Conservation (phyloP, 2,888 invertebrate genomes). For the Eilema caniola region DNA sequence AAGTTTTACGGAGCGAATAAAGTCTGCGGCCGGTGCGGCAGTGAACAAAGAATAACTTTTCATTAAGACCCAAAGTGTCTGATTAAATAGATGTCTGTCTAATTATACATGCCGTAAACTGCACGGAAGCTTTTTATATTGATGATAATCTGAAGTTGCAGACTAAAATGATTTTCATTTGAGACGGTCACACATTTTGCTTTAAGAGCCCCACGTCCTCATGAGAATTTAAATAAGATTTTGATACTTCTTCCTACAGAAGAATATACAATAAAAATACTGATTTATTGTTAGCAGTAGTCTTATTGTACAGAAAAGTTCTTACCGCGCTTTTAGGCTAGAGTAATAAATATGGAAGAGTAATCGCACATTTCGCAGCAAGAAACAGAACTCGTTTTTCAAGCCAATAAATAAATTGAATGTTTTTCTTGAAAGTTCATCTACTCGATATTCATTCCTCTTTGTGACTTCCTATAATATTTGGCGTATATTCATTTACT, state of each 20-base stretch:
- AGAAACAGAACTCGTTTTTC: background rate
- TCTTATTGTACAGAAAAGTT: too few relatives aligned
- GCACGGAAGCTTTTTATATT: background rate
- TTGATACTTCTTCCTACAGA: too few relatives aligned
- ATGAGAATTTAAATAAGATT: too few relatives aligned
- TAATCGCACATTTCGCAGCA: background rate
- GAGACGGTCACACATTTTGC: background rate
- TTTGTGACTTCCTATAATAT: background rate
- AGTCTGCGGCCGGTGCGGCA: conserved; percentile 66
- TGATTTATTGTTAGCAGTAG: too few relatives aligned
- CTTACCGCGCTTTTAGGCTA: too few relatives aligned
- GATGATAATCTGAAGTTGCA: background rate
- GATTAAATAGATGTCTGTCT: conserved; percentile 49
- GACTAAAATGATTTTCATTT: background rate
- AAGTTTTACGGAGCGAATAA: conserved; percentile 74
- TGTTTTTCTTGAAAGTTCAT: background rate
- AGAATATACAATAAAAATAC: too few relatives aligned
- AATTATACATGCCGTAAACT: conserved; percentile 47
- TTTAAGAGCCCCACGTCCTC: background rate
- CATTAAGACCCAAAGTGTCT: conserved; percentile 54
- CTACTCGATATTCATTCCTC: background rate
- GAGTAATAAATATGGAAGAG: too few relatives aligned
- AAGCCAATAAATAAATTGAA: background rate
- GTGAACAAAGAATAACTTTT: conserved; percentile 68
- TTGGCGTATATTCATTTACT: background rate